Evolutionary conservation across 2,888 invertebrate species (phyloP).

Genomic region (Mesodorylaimus sp.): DNA sequence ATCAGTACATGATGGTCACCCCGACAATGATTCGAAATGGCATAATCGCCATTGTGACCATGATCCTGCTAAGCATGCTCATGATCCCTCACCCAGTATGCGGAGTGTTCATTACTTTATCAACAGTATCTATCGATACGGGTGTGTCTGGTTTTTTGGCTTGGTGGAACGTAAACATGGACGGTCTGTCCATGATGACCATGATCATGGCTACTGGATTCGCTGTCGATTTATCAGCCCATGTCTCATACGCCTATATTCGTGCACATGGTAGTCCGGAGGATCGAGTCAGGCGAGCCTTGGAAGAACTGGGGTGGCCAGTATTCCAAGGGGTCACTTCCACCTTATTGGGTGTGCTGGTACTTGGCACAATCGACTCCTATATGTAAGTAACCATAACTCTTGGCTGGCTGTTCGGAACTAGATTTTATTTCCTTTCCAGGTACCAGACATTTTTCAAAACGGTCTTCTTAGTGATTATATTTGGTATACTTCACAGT

Average conservation of each 20-base stretch:
- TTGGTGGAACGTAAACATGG: slow-evolving; percentile 68
- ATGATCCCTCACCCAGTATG: slow-evolving; percentile 77
- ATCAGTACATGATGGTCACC: slow-evolving; percentile 27
- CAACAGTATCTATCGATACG: slow-evolving; percentile 70
- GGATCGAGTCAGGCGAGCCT: slow-evolving; percentile 58
- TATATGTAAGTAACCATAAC: slow-evolving; percentile 58
- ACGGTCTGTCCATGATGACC: slow-evolving; percentile 73
- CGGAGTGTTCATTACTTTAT: slow-evolving; percentile 76
- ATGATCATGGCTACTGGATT: slow-evolving; percentile 92
- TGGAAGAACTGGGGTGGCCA: slow-evolving; percentile 70
- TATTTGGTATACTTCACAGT: slow-evolving; percentile 81
- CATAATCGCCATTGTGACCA: slow-evolving; percentile 65
- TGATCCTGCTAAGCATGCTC: slow-evolving; percentile 79
- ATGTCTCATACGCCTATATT: slow-evolving; percentile 83
- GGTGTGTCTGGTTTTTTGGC: slow-evolving; percentile 87
- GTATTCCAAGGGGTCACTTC: slow-evolving; percentile 75
- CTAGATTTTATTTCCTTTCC: too few relatives aligned
- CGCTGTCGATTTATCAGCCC: slow-evolving; percentile 80
- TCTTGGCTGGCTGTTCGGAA: too few relatives aligned
- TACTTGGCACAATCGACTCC: slow-evolving; percentile 66
- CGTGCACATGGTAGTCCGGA: slow-evolving; percentile 52
- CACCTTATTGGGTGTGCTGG: slow-evolving; percentile 69
- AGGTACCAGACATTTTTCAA: slow-evolving; percentile 87
- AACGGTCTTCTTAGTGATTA: slow-evolving; percentile 74
- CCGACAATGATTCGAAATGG: slow-evolving; percentile 43